A percentile compares a stretch with the other conserved stretches of the same genome.
Conservation (phyloP, 2,888 invertebrate species). For the Kryphioiulus occultus region DNA sequence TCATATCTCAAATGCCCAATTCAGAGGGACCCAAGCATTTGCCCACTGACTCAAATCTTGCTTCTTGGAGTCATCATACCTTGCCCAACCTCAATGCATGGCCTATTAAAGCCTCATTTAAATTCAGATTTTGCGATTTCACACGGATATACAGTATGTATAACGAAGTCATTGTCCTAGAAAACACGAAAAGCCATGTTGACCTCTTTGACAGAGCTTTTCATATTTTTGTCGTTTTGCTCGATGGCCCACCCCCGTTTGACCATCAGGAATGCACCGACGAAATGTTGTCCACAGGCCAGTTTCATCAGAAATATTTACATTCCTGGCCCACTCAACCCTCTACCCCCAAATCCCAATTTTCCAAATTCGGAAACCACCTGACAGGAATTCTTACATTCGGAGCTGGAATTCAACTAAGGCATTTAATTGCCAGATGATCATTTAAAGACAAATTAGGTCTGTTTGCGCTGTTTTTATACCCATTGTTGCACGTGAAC, state of each 20-base stretch:
- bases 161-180: constrained; percentile 10
- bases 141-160: too few relatives aligned
- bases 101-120: background rate
- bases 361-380: background rate
- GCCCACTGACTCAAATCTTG: too few relatives aligned
- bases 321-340: constrained; percentile 1
- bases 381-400: constrained; percentile 23
- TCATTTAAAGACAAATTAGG: too few relatives aligned
- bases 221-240: constrained; percentile 14
- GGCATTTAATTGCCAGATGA: background rate
- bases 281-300: background rate
- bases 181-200: constrained; percentile 14
- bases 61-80: too few relatives aligned
- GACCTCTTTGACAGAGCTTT: constrained; percentile 13
- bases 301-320: background rate
- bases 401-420: background rate
- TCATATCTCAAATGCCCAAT: too few relatives aligned
- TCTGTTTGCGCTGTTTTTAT: background rate
- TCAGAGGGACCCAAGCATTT: too few relatives aligned
- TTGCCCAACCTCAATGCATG: background rate
- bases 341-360: constrained; percentile 21
- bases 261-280: constrained; percentile 23
- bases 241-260: constrained; percentile 13
- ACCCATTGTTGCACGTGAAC: background rate
- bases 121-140: constrained; percentile 14